Evolutionary conservation across 2,888 invertebrate genomes (phyloP).

Genomic region (Anoncus sp.): DNA sequence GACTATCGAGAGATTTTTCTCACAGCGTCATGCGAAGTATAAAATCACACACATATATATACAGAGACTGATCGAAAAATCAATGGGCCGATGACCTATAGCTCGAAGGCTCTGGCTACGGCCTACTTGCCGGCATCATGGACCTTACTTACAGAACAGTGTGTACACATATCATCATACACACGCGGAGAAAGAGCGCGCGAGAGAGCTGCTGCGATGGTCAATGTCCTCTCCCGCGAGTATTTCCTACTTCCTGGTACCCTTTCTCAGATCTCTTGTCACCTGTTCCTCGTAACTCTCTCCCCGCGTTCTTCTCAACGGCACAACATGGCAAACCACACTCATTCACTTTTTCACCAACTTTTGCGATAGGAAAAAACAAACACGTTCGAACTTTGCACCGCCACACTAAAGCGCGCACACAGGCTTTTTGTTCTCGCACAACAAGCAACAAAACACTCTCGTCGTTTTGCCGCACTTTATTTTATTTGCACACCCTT

Average conservation of each 20-base stretch:
- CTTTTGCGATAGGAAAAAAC: too few species aligned
- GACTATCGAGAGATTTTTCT: constrained; percentile 24
- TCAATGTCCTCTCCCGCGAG: constrained; percentile 1
- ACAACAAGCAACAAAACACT: background rate
- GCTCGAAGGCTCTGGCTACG: constrained; percentile 56
- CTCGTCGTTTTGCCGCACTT: background rate
- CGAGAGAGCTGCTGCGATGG: constrained; percentile 29
- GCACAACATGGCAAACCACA: too few species aligned
- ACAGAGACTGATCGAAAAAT: constrained; percentile 22
- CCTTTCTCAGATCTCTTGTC: background rate
- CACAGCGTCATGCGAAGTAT: background rate
- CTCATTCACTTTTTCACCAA: background rate
- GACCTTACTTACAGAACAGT: constrained; percentile 5
- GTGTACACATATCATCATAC: background rate
- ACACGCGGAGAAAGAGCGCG: background rate
- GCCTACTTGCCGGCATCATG: constrained; percentile 54
- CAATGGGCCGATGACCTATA: constrained; percentile 59
- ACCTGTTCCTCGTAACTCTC: background rate
- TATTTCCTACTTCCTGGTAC: background rate
- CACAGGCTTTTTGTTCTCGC: background rate
- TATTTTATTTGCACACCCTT: background rate
- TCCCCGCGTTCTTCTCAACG: background rate
- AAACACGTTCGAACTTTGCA: too few species aligned
- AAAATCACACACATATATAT: background rate
- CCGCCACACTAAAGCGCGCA: too few species aligned